phyloP scores from a whole-genome alignment of 2,888 invertebrate genomes.

The Agrotis segetum region DNA sequence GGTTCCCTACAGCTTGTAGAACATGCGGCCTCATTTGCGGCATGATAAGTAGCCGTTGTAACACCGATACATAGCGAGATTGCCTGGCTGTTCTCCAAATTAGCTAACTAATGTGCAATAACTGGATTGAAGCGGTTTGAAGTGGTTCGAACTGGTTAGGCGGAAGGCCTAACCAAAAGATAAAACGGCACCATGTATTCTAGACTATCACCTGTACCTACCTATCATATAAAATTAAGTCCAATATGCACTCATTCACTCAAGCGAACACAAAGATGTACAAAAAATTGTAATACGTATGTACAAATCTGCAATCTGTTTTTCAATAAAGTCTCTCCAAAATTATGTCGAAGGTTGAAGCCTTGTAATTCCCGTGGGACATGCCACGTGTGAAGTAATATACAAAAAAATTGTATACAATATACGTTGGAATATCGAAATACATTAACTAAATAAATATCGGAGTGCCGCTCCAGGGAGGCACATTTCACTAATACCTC shows the following conservation, averaged over 20 bases:
- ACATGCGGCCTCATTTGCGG: constrained; percentile 40
- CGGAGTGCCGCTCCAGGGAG: constrained; percentile 30
- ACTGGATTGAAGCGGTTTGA: constrained; percentile 22
- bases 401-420: constrained; percentile 32
- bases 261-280: neutral
- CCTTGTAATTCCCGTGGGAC: constrained; percentile 46
- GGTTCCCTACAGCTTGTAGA: constrained; percentile 34
- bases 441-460: constrained; percentile 70
- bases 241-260: neutral
- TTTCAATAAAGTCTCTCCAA: constrained; percentile 28
- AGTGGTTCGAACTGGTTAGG: neutral
- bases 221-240: neutral
- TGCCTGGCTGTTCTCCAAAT: constrained; percentile 56
- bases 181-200: no score
- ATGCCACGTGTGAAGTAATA: constrained; percentile 29
- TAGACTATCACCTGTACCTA: no score
- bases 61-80: constrained; percentile 40
- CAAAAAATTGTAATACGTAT: no score
- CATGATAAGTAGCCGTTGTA: constrained; percentile 48
- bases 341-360: constrained; percentile 32
- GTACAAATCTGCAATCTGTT: constrained; percentile 12
- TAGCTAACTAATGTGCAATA: constrained; percentile 46
- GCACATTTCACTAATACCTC: constrained; percentile 58
- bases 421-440: constrained; percentile 43
- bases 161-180: no score